Evolutionary conservation across 35 echinoderm and acorn worm genomes (phyloP).

Genomic region (Apostichopus californicus): DNA sequence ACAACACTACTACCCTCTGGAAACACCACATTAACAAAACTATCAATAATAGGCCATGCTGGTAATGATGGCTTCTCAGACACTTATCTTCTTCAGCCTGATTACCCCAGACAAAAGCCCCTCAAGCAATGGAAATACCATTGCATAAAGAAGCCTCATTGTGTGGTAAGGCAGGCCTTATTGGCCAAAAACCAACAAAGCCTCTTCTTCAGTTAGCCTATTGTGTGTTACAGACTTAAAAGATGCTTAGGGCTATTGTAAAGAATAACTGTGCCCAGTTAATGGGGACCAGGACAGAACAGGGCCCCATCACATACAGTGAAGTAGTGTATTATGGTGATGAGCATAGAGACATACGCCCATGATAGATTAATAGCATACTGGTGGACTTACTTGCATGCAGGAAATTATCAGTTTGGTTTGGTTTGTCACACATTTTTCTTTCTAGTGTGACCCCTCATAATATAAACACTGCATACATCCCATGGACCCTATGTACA

Average conservation of each 20-base stretch:
- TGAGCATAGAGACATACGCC: neutral
- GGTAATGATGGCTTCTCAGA: slow-evolving; percentile 7
- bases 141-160: slow-evolving; percentile 5
- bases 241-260: slow-evolving; percentile 12
- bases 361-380: too few species aligned
- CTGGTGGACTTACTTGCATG: too few species aligned
- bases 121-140: slow-evolving; percentile 41
- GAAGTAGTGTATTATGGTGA: neutral
- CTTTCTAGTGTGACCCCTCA: too few species aligned
- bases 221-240: slow-evolving; percentile 9
- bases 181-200: slow-evolving; percentile 2
- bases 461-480: too few species aligned
- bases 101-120: slow-evolving; percentile 45
- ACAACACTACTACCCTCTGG: too few species aligned
- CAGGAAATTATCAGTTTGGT: too few species aligned
- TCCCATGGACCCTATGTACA: too few species aligned
- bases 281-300: neutral
- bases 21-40: too few species aligned
- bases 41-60: neutral
- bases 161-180: neutral
- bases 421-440: too few species aligned
- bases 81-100: slow-evolving; percentile 37
- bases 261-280: slow-evolving; percentile 38
- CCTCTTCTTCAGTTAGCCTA: neutral
- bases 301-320: neutral